Evolutionary conservation across 2,888 invertebrate genomes (phyloP).

Genomic region (Phortica magna): DNA sequence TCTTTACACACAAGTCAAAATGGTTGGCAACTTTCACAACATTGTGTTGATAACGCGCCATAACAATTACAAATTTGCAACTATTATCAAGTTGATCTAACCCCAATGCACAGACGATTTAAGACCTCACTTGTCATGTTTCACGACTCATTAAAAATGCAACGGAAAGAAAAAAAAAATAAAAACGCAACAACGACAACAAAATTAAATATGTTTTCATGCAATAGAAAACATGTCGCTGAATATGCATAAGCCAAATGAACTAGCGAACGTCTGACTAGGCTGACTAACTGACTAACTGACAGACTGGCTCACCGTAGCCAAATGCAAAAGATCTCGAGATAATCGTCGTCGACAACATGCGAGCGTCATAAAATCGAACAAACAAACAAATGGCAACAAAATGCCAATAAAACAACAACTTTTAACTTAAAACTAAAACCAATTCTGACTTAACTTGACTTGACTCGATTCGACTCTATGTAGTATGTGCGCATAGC

Average conservation of each 20-base stretch:
- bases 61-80: slow-evolving; percentile 12
- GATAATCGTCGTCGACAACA: background rate
- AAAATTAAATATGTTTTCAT: slow-evolving; percentile 10
- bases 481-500: background rate
- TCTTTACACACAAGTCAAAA: background rate
- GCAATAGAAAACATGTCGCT: slow-evolving; percentile 15
- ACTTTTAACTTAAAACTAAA: background rate
- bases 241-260: slow-evolving; percentile 19
- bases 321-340: background rate
- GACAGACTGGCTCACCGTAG: background rate
- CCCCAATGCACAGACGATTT: slow-evolving; percentile 9
- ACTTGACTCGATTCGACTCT: no score
- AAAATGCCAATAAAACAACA: background rate
- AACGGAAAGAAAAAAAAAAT: background rate
- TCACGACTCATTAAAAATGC: slow-evolving; percentile 21
- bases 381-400: slow-evolving; percentile 23
- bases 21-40: background rate
- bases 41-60: background rate
- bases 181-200: no score
- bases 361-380: slow-evolving; percentile 16
- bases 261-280: background rate
- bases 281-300: background rate
- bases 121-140: slow-evolving; percentile 21
- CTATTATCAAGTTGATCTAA: slow-evolving; percentile 8
- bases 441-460: slow-evolving; percentile 9